Conservation (phyloP, 2,797 vertebrate species). For the Crenichthys baileyi region DNA sequence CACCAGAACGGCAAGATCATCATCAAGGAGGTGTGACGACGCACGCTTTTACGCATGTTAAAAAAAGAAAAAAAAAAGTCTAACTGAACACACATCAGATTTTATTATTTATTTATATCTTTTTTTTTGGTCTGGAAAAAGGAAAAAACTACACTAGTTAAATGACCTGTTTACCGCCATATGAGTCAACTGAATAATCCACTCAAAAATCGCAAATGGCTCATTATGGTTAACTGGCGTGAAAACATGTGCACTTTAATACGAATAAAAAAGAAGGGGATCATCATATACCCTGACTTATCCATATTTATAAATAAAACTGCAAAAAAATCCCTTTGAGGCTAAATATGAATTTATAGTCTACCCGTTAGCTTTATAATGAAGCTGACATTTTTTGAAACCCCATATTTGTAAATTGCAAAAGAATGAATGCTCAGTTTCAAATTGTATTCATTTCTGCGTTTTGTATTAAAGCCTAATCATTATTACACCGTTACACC, state of each 20-base stretch:
- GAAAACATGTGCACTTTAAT: not conserved
- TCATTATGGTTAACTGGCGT: not conserved
- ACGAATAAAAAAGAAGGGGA: not conserved
- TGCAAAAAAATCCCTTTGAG: not conserved
- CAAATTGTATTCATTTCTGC: not conserved
- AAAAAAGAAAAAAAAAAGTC: not conserved
- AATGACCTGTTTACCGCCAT: not conserved
- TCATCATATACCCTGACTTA: not conserved
- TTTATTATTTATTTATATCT: not conserved
- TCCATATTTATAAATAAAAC: not conserved
- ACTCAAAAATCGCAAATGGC: not conserved
- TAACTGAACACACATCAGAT: not conserved
- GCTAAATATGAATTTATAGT: not conserved
- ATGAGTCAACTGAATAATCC: not conserved
- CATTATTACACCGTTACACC: not conserved
- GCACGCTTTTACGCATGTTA: not conserved
- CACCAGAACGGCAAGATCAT: constrained; percentile 94
- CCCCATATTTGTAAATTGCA: not conserved
- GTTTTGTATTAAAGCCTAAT: not conserved
- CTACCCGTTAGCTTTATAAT: not conserved
- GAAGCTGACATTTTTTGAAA: not conserved
- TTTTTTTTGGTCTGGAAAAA: not conserved
- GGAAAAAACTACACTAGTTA: not conserved
- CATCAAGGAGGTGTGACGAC: constrained; percentile 91
- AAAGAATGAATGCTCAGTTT: not conserved